phyloP scores from a whole-genome alignment of 2,888 invertebrate species.

The Lingula anatina region DNA sequence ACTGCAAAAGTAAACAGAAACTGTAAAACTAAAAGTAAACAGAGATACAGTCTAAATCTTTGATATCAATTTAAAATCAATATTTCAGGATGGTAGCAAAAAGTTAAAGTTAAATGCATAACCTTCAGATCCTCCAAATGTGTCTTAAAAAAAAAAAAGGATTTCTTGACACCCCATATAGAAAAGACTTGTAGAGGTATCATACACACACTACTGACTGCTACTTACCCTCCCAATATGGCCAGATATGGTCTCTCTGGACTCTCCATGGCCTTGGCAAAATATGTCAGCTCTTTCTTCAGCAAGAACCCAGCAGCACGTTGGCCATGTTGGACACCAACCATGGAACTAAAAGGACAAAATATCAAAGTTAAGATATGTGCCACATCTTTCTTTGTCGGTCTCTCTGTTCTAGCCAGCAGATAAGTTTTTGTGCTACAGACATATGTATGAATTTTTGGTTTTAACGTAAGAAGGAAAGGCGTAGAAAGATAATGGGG shows the following conservation, averaged over 20 bases:
- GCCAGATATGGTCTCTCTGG: slow-evolving; percentile 96
- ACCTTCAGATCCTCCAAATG: too few relatives aligned
- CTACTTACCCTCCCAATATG: slow-evolving; percentile 79
- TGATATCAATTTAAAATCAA: background rate
- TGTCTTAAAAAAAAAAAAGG: too few relatives aligned
- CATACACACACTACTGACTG: too few relatives aligned
- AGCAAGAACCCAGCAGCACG: slow-evolving; percentile 92
- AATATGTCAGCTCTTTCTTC: slow-evolving; percentile 95
- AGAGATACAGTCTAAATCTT: background rate
- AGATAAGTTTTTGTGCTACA: too few relatives aligned
- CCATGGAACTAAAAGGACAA: slow-evolving; percentile 76
- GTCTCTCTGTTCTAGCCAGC: too few relatives aligned
- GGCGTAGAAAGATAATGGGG: background rate
- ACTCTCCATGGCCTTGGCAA: slow-evolving; percentile 93
- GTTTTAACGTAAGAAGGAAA: background rate
- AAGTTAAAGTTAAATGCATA: too few relatives aligned
- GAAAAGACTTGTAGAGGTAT: too few relatives aligned
- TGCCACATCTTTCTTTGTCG: too few relatives aligned
- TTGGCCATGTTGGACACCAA: slow-evolving; percentile 88
- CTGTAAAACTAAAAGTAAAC: background rate
- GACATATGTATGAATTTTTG: too few relatives aligned
- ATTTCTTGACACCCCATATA: too few relatives aligned
- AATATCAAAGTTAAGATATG: too few relatives aligned
- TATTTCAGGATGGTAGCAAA: too few relatives aligned
- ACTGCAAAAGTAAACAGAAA: slow-evolving; percentile 49